These are phyloP conservation scores for Melanostoma scalare DNA, from an alignment of 2,888 invertebrate genomes.

Conservation along the genomic window DNA sequence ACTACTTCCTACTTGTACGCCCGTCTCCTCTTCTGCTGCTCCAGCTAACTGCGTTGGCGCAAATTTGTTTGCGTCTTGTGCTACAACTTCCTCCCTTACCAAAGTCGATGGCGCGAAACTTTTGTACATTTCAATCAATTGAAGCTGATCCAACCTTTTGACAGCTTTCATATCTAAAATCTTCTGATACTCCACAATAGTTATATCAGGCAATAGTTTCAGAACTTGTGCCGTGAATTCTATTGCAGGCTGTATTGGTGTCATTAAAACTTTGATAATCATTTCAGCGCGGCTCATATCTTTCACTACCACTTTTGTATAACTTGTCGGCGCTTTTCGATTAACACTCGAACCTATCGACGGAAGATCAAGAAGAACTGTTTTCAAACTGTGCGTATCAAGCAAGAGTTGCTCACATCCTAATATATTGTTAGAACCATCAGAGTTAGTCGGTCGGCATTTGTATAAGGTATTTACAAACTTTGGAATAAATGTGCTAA, in stretches of 20 bases:
- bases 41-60: neutral
- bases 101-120: constrained; percentile 78
- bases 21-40: constrained; percentile 25
- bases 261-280: constrained; percentile 99
- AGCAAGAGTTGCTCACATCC: constrained; percentile 97
- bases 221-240: constrained; percentile 94
- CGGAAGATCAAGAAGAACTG: constrained; percentile 96
- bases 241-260: constrained; percentile 89
- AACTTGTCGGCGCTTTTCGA: constrained; percentile 94
- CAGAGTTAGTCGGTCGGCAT: constrained; percentile 88
- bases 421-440: constrained; percentile 83
- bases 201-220: constrained; percentile 94
- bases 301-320: constrained; percentile 88
- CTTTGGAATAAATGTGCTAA: constrained; percentile 96
- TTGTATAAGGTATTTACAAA: constrained; percentile 95
- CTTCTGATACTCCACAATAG: constrained; percentile 94
- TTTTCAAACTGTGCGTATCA: constrained; percentile 97
- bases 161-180: constrained; percentile 96
- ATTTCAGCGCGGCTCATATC: constrained; percentile 99
- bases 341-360: constrained; percentile 94
- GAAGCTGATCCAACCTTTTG: constrained; percentile 84
- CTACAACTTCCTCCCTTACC: neutral
- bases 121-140: constrained; percentile 85
- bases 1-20: constrained; percentile 45
- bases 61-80: neutral